These are phyloP conservation scores for Phataginus tetradactyla DNA, from an alignment of 2,797 vertebrate species.

Conservation along the genomic window DNA sequence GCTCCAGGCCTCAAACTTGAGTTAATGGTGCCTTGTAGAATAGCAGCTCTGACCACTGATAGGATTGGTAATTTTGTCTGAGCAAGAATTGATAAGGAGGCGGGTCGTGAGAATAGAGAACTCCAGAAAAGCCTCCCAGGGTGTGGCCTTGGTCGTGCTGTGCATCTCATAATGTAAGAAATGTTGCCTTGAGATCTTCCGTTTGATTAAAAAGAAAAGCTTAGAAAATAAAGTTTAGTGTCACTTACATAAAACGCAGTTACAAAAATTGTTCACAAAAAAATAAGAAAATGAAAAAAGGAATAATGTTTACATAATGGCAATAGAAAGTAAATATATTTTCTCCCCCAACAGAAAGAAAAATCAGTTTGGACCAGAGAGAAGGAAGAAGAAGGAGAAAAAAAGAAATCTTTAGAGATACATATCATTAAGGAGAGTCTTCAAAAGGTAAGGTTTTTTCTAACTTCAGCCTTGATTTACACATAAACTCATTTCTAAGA, in stretches of 20 bases:
- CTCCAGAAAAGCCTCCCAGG: not conserved
- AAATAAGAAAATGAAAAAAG: not conserved
- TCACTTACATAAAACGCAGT: not conserved
- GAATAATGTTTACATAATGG: not conserved
- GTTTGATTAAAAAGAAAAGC: not conserved
- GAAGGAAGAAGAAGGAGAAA: not conserved
- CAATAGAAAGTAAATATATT: not conserved
- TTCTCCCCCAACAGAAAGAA: not conserved
- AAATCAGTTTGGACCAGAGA: not conserved
- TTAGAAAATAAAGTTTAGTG: not conserved
- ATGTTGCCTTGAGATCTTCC: not conserved
- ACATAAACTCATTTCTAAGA: not conserved
- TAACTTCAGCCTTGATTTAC: not conserved
- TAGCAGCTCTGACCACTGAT: not conserved
- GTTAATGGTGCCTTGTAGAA: not conserved
- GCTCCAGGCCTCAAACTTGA: not conserved
- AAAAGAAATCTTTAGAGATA: not conserved
- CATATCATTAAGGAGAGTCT: not conserved
- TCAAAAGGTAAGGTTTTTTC: not conserved
- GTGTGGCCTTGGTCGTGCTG: fast-evolving
- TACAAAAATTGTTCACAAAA: not conserved
- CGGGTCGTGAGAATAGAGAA: fast-evolving
- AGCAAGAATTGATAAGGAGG: not conserved
- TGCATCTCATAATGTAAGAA: fast-evolving
- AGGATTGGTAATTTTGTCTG: not conserved